These are phyloP conservation scores for Drosophila malerkotliana DNA, from an alignment of 1,140 invertebrate genomes.

Conservation along the genomic window DNA sequence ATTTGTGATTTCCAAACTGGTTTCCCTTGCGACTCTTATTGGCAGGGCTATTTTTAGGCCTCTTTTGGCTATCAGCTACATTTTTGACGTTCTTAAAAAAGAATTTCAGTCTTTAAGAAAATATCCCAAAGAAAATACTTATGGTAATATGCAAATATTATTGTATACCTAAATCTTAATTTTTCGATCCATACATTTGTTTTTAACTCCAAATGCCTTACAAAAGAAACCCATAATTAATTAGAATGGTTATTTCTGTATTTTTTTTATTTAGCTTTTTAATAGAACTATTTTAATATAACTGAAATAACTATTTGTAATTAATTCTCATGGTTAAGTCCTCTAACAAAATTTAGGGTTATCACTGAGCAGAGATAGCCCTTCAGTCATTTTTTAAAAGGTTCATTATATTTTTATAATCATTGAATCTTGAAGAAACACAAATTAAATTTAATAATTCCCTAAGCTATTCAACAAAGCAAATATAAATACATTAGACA, in stretches of 20 bases:
- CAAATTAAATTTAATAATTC: background rate
- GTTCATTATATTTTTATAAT: background rate
- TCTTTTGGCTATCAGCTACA: background rate
- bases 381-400: background rate
- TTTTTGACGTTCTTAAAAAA: background rate
- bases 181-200: too few relatives aligned
- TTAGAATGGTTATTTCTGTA: too few relatives aligned
- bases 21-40: slow-evolving; percentile 48
- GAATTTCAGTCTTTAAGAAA: background rate
- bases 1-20: slow-evolving; percentile 70
- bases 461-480: slow-evolving; percentile 55
- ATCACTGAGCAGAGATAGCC: background rate
- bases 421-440: background rate
- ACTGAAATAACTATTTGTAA: too few relatives aligned
- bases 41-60: slow-evolving; percentile 32
- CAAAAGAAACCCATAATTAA: too few relatives aligned
- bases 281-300: too few relatives aligned
- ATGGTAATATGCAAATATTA: too few relatives aligned
- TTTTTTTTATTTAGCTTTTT: too few relatives aligned
- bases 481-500: background rate
- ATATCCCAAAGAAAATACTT: too few relatives aligned
- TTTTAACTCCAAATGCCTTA: too few relatives aligned
- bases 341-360: background rate
- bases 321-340: too few relatives aligned
- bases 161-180: too few relatives aligned